Conservation (phyloP, 2,888 invertebrate species). For the Thysanoteuthis rhombus region DNA sequence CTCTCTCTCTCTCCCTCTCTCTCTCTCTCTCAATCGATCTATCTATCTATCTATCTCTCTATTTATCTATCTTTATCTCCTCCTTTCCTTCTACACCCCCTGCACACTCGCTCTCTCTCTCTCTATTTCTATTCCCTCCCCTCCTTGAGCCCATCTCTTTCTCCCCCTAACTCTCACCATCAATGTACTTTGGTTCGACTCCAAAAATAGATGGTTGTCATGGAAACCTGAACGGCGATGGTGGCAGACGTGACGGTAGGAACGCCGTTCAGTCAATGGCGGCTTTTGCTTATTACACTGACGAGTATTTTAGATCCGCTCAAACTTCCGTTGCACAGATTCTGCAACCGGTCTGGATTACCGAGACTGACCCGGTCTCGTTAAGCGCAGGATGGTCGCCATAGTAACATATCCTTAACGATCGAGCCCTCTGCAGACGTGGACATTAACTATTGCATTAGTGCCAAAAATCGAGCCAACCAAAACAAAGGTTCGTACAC, state of each 20-base stretch:
- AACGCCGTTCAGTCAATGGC: not conserved
- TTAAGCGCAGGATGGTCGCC: not conserved
- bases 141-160: not conserved
- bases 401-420: not conserved
- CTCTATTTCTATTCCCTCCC: not conserved
- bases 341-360: slow-evolving; percentile 12
- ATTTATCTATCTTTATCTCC: not conserved
- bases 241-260: not conserved
- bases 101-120: not conserved
- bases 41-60: no score
- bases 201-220: not conserved
- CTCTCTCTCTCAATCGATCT: not conserved
- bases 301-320: not conserved
- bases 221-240: not conserved
- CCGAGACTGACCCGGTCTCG: not conserved
- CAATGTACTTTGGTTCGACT: not conserved
- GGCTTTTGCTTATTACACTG: not conserved
- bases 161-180: not conserved
- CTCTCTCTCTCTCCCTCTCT: not conserved
- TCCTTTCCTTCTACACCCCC: no score
- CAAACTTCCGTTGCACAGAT: not conserved
- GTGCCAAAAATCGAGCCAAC: not conserved
- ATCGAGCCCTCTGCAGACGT: not conserved
- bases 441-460: not conserved
- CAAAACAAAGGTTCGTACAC: not conserved